phyloP scores from a whole-genome alignment of 2,888 invertebrate genomes.

The Sericinus montela region DNA sequence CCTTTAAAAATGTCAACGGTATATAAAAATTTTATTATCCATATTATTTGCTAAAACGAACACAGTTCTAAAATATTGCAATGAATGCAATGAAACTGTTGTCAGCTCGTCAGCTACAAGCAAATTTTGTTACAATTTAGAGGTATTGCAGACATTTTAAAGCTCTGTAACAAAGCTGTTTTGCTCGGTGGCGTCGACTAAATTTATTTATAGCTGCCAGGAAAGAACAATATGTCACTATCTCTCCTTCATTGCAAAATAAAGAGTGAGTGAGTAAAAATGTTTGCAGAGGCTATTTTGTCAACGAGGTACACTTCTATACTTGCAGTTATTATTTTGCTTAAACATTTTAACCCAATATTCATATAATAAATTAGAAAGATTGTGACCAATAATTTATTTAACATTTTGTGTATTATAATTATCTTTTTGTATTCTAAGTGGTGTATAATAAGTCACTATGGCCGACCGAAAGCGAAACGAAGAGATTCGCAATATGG shows the following conservation, averaged over 20 bases:
- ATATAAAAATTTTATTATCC: no score
- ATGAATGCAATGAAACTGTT: neutral
- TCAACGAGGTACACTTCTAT: conserved; percentile 11
- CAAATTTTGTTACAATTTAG: conserved; percentile 1
- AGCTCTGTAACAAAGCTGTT: conserved; percentile 17
- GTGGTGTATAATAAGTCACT: no score
- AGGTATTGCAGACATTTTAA: conserved; percentile 12
- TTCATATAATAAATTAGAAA: no score
- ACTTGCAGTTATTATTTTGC: neutral
- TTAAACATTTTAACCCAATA: no score
- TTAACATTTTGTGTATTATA: no score
- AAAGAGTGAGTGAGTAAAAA: conserved; percentile 14
- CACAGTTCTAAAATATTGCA: no score
- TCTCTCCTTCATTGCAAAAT: conserved; percentile 18
- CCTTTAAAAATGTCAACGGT: no score
- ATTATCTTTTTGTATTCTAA: no score
- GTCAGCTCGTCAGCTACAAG: neutral
- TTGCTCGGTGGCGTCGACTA: conserved; percentile 18
- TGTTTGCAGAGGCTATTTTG: conserved; percentile 16
- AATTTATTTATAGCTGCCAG: conserved; percentile 19
- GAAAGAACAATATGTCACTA: conserved; percentile 20
- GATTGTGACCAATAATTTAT: no score
- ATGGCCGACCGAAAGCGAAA: no score
- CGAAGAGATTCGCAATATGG: no score
- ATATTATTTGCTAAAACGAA: no score